Evolutionary conservation across 1,140 invertebrate genomes (phyloP).

Genomic region (Psilanteris sp.): DNA sequence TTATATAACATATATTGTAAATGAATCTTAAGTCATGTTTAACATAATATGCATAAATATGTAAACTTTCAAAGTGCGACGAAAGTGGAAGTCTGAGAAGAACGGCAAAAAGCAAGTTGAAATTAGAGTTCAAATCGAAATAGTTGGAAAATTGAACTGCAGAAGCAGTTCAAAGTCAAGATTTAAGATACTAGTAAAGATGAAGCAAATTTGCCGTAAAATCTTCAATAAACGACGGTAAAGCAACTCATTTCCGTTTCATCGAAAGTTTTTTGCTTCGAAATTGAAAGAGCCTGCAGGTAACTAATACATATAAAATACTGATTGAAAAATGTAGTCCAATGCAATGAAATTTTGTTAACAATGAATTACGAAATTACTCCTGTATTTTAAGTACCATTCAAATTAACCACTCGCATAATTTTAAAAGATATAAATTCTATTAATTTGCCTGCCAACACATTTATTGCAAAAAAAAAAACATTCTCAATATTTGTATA

Average conservation of each 20-base stretch:
- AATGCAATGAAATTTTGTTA: constrained; percentile 18
- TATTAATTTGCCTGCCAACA: too few species aligned
- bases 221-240: constrained; percentile 59
- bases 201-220: constrained; percentile 54
- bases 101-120: constrained; percentile 34
- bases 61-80: constrained; percentile 36
- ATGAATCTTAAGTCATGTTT: constrained; percentile 25
- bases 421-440: too few species aligned
- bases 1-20: constrained; percentile 28
- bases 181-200: constrained; percentile 44
- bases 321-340: constrained; percentile 22
- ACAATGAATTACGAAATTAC: constrained; percentile 38
- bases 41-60: constrained; percentile 43
- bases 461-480: too few species aligned
- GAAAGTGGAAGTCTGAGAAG: constrained; percentile 9
- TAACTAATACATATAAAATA: constrained; percentile 25
- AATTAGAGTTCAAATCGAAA: constrained; percentile 47
- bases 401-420: too few species aligned
- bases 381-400: constrained; percentile 19
- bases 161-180: constrained; percentile 38
- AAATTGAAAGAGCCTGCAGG: constrained; percentile 40
- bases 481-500: too few species aligned
- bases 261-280: constrained; percentile 36
- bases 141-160: constrained; percentile 39
- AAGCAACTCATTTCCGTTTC: constrained; percentile 62